These are phyloP conservation scores for Dicrostonyx torquatus DNA, from an alignment of 2,797 vertebrate genomes.

Conservation along the genomic window DNA sequence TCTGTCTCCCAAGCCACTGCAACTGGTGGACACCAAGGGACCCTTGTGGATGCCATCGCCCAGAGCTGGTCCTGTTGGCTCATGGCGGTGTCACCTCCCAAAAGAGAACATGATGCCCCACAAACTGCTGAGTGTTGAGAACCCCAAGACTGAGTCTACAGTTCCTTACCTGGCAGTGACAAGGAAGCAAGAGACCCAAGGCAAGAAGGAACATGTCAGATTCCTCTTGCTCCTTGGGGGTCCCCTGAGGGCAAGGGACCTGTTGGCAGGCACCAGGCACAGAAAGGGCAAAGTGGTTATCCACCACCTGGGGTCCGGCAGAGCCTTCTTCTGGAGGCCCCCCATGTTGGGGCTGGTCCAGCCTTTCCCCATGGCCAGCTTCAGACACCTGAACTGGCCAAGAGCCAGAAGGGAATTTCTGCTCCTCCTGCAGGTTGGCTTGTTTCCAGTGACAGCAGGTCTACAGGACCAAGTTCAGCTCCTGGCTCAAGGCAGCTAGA, in stretches of 20 bases:
- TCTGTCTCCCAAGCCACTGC: not conserved
- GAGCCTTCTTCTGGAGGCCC: not conserved
- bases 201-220: not conserved
- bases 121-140: not conserved
- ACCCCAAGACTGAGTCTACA: accelerated
- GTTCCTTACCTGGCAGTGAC: not conserved
- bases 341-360: not conserved
- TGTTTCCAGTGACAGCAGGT: not conserved
- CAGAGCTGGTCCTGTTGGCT: not conserved
- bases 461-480: not conserved
- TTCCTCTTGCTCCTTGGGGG: too few species aligned
- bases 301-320: not conserved
- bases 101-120: not conserved
- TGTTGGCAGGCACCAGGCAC: not conserved
- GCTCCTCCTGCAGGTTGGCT: not conserved
- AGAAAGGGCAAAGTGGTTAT: not conserved
- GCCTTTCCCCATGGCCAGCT: not conserved
- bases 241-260: not conserved
- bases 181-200: too few species aligned
- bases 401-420: not conserved
- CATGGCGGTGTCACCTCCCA: too few species aligned
- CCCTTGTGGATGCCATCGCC: not conserved
- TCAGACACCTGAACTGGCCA: not conserved
- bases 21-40: not conserved
- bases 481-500: not conserved